phyloP scores from a whole-genome alignment of 64 coral and sea anemone genomes.

The Dendrophyllia cribrosa region DNA sequence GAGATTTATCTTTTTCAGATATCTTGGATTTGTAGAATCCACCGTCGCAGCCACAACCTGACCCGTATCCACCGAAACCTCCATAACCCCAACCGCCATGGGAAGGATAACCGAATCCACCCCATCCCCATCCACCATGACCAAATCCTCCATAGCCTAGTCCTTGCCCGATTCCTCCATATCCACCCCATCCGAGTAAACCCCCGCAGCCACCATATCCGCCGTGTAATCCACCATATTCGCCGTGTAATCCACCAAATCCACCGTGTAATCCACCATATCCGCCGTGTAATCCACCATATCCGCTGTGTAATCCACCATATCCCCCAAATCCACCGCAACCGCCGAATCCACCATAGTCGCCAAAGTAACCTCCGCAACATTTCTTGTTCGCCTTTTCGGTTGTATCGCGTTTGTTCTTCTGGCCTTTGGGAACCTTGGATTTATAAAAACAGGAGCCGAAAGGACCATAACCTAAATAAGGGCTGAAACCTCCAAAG shows the following conservation, averaged over 20 bases:
- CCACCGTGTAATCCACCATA: conserved; percentile 29
- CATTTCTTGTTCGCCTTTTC: conserved; percentile 62
- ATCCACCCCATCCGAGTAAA: conserved; percentile 23
- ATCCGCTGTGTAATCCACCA: neutral
- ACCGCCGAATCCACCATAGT: conserved; percentile 7
- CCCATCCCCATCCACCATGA: conserved; percentile 39
- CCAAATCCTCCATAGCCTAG: conserved; percentile 7
- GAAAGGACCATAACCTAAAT: conserved; percentile 56
- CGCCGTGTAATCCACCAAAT: neutral
- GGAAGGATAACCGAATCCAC: conserved; percentile 20
- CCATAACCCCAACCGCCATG: conserved; percentile 26
- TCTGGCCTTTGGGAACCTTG: conserved; percentile 68
- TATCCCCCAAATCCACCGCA: conserved; percentile 41
- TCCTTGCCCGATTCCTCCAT: neutral
- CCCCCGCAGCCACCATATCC: conserved; percentile 37
- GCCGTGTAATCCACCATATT: neutral
- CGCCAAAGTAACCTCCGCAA: conserved; percentile 44
- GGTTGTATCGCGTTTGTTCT: conserved; percentile 30
- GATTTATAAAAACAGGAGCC: conserved; percentile 75
- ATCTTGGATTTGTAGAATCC: conserved; percentile 87
- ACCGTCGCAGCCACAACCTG: conserved; percentile 63
- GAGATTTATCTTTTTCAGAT: conserved; percentile 29
- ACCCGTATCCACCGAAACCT: conserved; percentile 33
- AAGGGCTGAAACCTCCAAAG: conserved; percentile 45
- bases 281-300: conserved; percentile 21